A percentile compares a stretch with the other conserved stretches of the same genome.
These are phyloP conservation scores for Echeneis naucrates DNA, from an alignment of 2,797 vertebrate genomes.

Conservation along the genomic window DNA sequence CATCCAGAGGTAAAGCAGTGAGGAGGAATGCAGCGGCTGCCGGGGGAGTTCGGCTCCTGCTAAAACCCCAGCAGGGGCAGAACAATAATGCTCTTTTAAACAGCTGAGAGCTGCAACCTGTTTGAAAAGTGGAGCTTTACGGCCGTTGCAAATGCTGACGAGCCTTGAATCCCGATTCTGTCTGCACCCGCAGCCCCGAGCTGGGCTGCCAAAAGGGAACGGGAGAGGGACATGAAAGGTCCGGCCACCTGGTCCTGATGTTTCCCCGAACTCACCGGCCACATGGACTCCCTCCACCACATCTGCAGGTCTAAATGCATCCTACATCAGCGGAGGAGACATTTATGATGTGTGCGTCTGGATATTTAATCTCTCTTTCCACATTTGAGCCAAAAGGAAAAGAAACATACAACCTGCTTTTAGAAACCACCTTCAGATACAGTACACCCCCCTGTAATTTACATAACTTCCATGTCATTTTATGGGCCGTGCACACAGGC, in stretches of 20 bases:
- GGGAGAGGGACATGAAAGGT: slow-evolving; percentile 1
- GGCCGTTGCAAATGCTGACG: slow-evolving; percentile 79
- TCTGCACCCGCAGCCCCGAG: slow-evolving; percentile 53
- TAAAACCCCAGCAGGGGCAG: slow-evolving; percentile 68
- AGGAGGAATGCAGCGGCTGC: slow-evolving; percentile 60
- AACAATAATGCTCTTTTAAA: slow-evolving; percentile 82
- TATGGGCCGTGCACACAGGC: neutral
- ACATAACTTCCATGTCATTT: slow-evolving; percentile 28
- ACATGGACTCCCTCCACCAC: slow-evolving; percentile 40
- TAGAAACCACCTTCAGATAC: slow-evolving; percentile 10
- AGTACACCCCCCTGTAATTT: slow-evolving; percentile 16
- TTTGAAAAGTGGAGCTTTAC: slow-evolving; percentile 86
- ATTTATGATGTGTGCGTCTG: neutral
- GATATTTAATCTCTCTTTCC: neutral
- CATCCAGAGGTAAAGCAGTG: slow-evolving; percentile 62
- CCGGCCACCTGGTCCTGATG: slow-evolving; percentile 10
- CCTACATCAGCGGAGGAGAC: neutral
- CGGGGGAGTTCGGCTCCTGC: slow-evolving; percentile 50
- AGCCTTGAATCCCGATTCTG: slow-evolving; percentile 77
- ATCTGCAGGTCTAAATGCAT: slow-evolving; percentile 62
- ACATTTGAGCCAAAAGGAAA: neutral
- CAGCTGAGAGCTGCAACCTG: slow-evolving; percentile 86
- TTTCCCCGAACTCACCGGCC: slow-evolving; percentile 53
- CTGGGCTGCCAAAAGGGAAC: slow-evolving; percentile 45
- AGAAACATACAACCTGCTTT: neutral